phyloP scores from a whole-genome alignment of 2,888 invertebrate genomes.

The Trichopria drosophilae region DNA sequence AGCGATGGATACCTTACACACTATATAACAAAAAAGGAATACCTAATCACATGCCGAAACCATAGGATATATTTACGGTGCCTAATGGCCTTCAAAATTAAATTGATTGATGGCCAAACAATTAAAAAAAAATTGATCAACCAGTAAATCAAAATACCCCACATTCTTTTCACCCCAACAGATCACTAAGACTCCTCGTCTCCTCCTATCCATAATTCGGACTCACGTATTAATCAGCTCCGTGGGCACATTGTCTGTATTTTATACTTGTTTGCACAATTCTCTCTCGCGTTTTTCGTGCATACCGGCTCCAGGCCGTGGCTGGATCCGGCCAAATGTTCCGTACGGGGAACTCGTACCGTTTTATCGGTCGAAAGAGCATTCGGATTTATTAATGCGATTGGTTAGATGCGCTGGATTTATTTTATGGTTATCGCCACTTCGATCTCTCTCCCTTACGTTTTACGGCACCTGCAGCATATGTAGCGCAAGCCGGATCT shows the following conservation, averaged over 20 bases:
- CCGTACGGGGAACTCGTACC: slow-evolving; percentile 37
- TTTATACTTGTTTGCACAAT: slow-evolving; percentile 59
- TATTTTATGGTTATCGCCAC: slow-evolving; percentile 43
- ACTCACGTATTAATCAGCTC: slow-evolving; percentile 50
- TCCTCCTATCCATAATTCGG: slow-evolving; percentile 17
- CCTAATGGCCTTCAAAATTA: no score
- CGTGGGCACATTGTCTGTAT: slow-evolving; percentile 57
- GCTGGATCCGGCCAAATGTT: slow-evolving; percentile 39
- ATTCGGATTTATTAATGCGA: slow-evolving; percentile 53
- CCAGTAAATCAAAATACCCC: no score
- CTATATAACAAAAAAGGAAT: no score
- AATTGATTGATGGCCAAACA: no score
- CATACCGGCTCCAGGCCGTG: slow-evolving; percentile 34
- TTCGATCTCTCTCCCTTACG: slow-evolving; percentile 10
- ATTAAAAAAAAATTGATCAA: no score
- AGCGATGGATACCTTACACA: no score
- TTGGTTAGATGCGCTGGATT: slow-evolving; percentile 48
- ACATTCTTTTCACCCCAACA: slow-evolving; percentile 11
- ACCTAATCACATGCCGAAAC: no score
- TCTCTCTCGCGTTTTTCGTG: slow-evolving; percentile 48
- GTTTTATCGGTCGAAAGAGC: slow-evolving; percentile 55
- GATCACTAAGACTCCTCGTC: slow-evolving; percentile 1
- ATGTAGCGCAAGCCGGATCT: slow-evolving; percentile 5
- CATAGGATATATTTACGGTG: no score
- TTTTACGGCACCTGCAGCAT: slow-evolving; percentile 27